Evolutionary conservation across 37 sponge, comb jelly and placozoan species (phyloP).

Genomic region (Diacarnus erythraeanus): DNA sequence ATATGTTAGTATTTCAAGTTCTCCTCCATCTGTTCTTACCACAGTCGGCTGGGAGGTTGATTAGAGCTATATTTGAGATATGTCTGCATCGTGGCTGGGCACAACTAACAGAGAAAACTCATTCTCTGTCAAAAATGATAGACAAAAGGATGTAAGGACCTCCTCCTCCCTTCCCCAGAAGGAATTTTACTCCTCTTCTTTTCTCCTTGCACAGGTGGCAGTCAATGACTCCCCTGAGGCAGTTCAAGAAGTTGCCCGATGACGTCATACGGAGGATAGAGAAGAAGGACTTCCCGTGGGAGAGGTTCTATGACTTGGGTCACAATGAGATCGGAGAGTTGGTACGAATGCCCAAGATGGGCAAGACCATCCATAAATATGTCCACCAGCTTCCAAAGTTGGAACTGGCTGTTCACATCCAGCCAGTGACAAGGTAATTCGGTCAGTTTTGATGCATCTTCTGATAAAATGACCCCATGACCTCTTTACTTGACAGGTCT

Average conservation of each 20-base stretch:
- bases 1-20: background rate
- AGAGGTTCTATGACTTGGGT: conserved; percentile 89
- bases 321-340: conserved; percentile 97
- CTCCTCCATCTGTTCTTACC: background rate
- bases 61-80: conserved; percentile 96
- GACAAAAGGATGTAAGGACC: conserved; percentile 91
- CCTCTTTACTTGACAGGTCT: conserved; percentile 72
- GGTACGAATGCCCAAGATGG: conserved; percentile 97
- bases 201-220: conserved; percentile 80
- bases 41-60: conserved; percentile 93
- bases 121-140: conserved; percentile 96
- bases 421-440: conserved; percentile 93
- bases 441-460: background rate
- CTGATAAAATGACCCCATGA: background rate
- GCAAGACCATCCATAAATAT: conserved; percentile 95
- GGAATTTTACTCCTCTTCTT: background rate
- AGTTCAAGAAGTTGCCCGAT: conserved; percentile 96
- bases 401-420: conserved; percentile 94
- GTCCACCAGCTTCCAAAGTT: conserved; percentile 97
- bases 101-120: conserved; percentile 81
- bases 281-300: conserved; percentile 98
- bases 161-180: background rate
- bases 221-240: conserved; percentile 97
- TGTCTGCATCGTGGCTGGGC: conserved; percentile 96
- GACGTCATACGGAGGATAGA: conserved; percentile 96